Conservation (phyloP, 2,113 vertebrate species). For the Puffinus mauretanicus region DNA sequence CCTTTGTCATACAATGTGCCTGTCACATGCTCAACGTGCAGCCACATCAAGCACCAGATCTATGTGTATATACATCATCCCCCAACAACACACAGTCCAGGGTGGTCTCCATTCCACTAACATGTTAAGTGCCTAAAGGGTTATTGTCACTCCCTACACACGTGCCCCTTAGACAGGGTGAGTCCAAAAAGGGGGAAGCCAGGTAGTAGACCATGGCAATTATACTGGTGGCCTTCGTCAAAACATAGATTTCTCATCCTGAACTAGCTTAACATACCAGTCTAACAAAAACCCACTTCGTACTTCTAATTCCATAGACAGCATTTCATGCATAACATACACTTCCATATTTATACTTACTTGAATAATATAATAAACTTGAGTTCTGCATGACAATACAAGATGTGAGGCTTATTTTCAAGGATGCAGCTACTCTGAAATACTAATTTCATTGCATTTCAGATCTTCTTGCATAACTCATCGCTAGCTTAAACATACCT, state of each 20-base stretch:
- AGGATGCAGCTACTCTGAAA: neutral
- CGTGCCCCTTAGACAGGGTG: neutral
- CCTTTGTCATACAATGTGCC: accelerated
- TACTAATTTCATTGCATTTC: neutral
- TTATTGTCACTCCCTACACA: neutral
- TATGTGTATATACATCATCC: neutral
- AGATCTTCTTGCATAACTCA: neutral
- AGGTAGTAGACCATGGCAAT: neutral
- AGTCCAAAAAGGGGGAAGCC: neutral
- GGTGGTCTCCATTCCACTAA: neutral
- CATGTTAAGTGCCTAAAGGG: neutral
- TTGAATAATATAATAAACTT: neutral
- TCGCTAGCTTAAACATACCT: neutral
- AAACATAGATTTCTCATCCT: neutral
- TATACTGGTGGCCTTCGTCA: neutral
- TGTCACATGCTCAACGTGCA: accelerated
- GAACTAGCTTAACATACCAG: neutral
- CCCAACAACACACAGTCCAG: accelerated
- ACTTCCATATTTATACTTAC: neutral
- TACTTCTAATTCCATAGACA: neutral
- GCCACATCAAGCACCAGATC: neutral
- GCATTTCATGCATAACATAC: neutral
- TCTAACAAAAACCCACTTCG: neutral
- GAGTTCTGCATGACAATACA: neutral
- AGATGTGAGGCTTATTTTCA: neutral